Base-by-base conservation (phyloP, 2,113 vertebrate genomes). In the Atlantisia rogersi region DNA sequence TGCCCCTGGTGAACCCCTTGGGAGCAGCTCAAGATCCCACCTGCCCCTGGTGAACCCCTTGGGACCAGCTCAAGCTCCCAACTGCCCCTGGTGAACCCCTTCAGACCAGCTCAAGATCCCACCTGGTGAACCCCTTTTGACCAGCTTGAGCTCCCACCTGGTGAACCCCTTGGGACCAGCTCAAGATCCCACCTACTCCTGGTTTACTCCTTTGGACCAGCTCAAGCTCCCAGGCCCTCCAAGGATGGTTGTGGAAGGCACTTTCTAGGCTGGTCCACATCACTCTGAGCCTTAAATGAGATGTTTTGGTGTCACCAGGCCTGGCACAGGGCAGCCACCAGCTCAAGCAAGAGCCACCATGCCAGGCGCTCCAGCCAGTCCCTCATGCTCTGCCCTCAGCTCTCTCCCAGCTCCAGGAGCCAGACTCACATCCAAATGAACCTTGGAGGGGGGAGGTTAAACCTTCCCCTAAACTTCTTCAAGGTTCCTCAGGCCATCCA, bases 231-330 rank as follows among this genome's bases (percentile, higher is more conserved):
- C 48, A 48, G 48, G 48, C 11, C 48, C 48, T 48, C 11, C 20
- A 20, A 48, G 44, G 44, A 48, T 48, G 44, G 48, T 11, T 20
- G 21, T 48, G 24, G 68, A 7, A 71, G 56, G 44, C 0, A 0
- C 10, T 44, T 5, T 1, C 7, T 4, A 6, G 76, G 52, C 48
- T 28, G 53, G 31, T 11, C 1, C 0, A 10, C 3, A 37, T 19
- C 14, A 8, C 1, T 31, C 19, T 5, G 25, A 3, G 55, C 31
- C 2, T 24, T 4, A 5, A n/a, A 50, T 16, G 40, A 6, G 32
- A 19, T 1, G 11, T 82, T n/a, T 50, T 22, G 52, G 25, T 0
- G 0, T 31, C 37, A 22, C 16, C 1, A 0, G 53, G 16, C 0
- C 5, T 15, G 53, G 40, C 64, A 11, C 46, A 9, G 1, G 11